Percentiles rank a stretch among this genome's conserved stretches.
These are phyloP conservation scores for Scaptomyza polygonia DNA, from an alignment of 2,888 invertebrate species.

Conservation along the genomic window DNA sequence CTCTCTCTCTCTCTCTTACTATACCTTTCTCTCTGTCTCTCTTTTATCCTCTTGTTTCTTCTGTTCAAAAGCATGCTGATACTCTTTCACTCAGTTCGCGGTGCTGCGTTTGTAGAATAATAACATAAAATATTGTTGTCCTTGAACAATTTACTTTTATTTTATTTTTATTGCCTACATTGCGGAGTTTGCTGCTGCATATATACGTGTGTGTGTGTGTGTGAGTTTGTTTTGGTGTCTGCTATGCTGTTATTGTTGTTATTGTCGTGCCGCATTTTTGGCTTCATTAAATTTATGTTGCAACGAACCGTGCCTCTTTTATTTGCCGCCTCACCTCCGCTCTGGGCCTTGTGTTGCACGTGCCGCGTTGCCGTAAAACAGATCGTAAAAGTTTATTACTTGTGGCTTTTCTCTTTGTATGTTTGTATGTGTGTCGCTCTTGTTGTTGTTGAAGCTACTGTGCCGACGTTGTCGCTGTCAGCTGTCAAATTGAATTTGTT, in stretches of 20 bases:
- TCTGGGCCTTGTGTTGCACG: slow-evolving; percentile 79
- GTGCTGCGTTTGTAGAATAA: slow-evolving; percentile 66
- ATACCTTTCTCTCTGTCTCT: slow-evolving; percentile 1
- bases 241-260: slow-evolving; percentile 60
- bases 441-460: slow-evolving; percentile 35
- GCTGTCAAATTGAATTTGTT: slow-evolving; percentile 84
- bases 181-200: slow-evolving; percentile 44
- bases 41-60: slow-evolving; percentile 3
- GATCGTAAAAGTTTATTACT: slow-evolving; percentile 84
- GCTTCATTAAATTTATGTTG: slow-evolving; percentile 81
- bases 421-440: slow-evolving; percentile 27
- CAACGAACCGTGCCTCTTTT: slow-evolving; percentile 51
- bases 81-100: slow-evolving; percentile 16
- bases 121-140: slow-evolving; percentile 79
- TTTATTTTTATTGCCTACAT: slow-evolving; percentile 79
- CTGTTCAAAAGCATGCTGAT: slow-evolving; percentile 1
- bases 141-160: slow-evolving; percentile 82
- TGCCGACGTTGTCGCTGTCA: slow-evolving; percentile 69
- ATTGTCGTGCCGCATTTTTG: slow-evolving; percentile 60
- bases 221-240: slow-evolving; percentile 60
- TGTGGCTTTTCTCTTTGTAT: slow-evolving; percentile 71
- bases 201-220: slow-evolving; percentile 33
- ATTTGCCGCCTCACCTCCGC: slow-evolving; percentile 17
- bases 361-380: slow-evolving; percentile 82
- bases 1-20: neutral